These are phyloP conservation scores for Cotesia vestalis DNA, from an alignment of 1,140 invertebrate species.

Conservation along the genomic window DNA sequence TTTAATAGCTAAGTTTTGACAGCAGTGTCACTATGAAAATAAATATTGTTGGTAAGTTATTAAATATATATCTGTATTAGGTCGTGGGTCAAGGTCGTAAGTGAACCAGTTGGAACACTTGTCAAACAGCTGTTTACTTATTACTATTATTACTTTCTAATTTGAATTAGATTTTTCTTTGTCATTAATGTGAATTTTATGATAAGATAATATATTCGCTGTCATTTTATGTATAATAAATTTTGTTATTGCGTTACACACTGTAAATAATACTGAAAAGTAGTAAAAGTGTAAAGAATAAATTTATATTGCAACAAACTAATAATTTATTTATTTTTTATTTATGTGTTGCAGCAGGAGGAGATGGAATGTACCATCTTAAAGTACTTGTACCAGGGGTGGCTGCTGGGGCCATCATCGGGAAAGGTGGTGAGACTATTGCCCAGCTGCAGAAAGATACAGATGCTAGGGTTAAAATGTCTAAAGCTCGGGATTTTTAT, in stretches of 20 bases:
- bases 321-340: not conserved
- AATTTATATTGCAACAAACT: too few species aligned
- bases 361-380: conserved; percentile 86
- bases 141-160: conserved; percentile 36
- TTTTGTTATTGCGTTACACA: too few species aligned
- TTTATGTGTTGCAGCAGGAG: conserved; percentile 63
- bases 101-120: conserved; percentile 48
- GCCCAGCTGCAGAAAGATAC: conserved; percentile 96
- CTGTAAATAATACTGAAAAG: too few species aligned
- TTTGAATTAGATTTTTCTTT: too few species aligned
- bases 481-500: conserved; percentile 97
- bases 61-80: conserved; percentile 40
- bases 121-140: conserved; percentile 65
- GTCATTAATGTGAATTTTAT: too few species aligned
- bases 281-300: too few species aligned
- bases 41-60: conserved; percentile 31
- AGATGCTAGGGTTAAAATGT: conserved; percentile 96
- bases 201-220: too few species aligned
- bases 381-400: conserved; percentile 96
- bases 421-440: conserved; percentile 97
- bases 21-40: conserved; percentile 50
- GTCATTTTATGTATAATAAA: too few species aligned
- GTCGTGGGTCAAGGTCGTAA: conserved; percentile 63
- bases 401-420: conserved; percentile 96
- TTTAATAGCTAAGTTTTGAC: conserved; percentile 1